Percentiles rank a stretch among this genome's conserved stretches.
Conservation (phyloP, 2,888 invertebrate genomes). For the Drosophila sordidapex region DNA sequence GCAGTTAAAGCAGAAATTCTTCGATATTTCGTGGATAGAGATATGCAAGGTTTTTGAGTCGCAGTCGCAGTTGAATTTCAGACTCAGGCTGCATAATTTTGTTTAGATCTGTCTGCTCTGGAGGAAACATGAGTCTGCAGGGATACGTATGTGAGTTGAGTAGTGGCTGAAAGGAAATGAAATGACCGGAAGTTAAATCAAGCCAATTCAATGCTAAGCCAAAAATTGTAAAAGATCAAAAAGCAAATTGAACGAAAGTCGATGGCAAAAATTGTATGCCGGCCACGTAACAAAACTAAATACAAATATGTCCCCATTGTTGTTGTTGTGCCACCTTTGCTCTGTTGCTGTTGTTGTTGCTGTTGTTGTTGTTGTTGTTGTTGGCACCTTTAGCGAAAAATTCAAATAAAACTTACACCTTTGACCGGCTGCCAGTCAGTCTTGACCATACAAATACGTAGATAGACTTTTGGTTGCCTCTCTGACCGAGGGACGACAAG, state of each 20-base stretch:
- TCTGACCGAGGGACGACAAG: slow-evolving; percentile 69
- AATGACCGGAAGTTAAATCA: slow-evolving; percentile 79
- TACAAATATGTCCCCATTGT: slow-evolving; percentile 44
- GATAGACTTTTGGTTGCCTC: slow-evolving; percentile 64
- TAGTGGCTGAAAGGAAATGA: slow-evolving; percentile 68
- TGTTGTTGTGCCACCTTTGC: slow-evolving; percentile 8
- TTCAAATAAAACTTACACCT: slow-evolving; percentile 81
- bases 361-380: slow-evolving; percentile 13
- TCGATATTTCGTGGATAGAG: not conserved
- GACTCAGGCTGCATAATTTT: slow-evolving; percentile 5
- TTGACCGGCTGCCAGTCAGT: slow-evolving; percentile 41
- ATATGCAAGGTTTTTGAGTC: not conserved
- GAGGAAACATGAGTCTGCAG: not conserved
- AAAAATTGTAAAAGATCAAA: slow-evolving; percentile 40
- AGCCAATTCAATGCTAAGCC: slow-evolving; percentile 58
- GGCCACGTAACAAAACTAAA: slow-evolving; percentile 70
- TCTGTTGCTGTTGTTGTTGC: slow-evolving; percentile 21
- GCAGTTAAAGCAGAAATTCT: not conserved
- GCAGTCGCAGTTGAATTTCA: not conserved
- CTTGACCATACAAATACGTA: slow-evolving; percentile 41
- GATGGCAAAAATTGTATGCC: slow-evolving; percentile 55
- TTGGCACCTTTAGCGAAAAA: slow-evolving; percentile 70
- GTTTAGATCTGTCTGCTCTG: not conserved
- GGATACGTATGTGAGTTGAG: slow-evolving; percentile 10
- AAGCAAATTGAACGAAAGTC: slow-evolving; percentile 58